A percentile compares a stretch with the other conserved stretches of the same genome.
phyloP scores from a whole-genome alignment of 2,113 vertebrate genomes.

The Beaufortia kweichowensis region DNA sequence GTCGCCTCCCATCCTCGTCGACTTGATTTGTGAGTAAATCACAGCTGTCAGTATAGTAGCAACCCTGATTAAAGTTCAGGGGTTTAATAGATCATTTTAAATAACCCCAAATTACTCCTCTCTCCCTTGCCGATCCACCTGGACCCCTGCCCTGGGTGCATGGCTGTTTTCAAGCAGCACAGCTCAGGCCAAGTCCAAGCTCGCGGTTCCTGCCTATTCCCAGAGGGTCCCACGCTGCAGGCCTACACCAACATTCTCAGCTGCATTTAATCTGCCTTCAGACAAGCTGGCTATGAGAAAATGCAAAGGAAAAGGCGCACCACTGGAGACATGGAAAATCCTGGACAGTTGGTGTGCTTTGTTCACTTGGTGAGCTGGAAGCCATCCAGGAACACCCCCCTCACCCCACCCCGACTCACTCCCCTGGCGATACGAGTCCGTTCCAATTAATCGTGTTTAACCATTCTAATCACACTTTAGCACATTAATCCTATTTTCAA shows the following conservation, averaged over 20 bases:
- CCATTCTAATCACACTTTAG: slow-evolving; percentile 99
- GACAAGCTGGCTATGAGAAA: slow-evolving; percentile 98
- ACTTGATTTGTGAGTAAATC: slow-evolving; percentile 83
- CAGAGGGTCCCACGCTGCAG: slow-evolving; percentile 82
- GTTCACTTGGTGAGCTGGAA: slow-evolving; percentile 90
- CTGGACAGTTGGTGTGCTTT: slow-evolving; percentile 87
- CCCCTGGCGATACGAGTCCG: slow-evolving; percentile 85
- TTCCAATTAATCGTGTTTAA: slow-evolving; percentile 99
- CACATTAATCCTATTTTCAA: slow-evolving; percentile 99
- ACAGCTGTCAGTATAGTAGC: slow-evolving; percentile 89
- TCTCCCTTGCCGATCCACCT: slow-evolving; percentile 90
- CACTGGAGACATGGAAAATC: slow-evolving; percentile 82
- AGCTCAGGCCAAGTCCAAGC: slow-evolving; percentile 87
- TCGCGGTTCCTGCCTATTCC: slow-evolving; percentile 98
- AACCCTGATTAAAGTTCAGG: slow-evolving; percentile 96
- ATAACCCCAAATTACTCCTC: slow-evolving; percentile 87
- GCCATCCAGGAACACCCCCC: slow-evolving; percentile 79
- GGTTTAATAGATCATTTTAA: slow-evolving; percentile 99
- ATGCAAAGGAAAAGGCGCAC: slow-evolving; percentile 78
- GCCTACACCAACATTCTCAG: slow-evolving; percentile 97
- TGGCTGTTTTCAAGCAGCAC: slow-evolving; percentile 88
- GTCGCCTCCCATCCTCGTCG: slow-evolving; percentile 72
- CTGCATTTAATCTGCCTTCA: slow-evolving; percentile 99
- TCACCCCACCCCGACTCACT: slow-evolving; percentile 54
- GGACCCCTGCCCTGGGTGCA: slow-evolving; percentile 89